Conservation (phyloP, 2,797 vertebrate species). For the Spatula versicolor region DNA sequence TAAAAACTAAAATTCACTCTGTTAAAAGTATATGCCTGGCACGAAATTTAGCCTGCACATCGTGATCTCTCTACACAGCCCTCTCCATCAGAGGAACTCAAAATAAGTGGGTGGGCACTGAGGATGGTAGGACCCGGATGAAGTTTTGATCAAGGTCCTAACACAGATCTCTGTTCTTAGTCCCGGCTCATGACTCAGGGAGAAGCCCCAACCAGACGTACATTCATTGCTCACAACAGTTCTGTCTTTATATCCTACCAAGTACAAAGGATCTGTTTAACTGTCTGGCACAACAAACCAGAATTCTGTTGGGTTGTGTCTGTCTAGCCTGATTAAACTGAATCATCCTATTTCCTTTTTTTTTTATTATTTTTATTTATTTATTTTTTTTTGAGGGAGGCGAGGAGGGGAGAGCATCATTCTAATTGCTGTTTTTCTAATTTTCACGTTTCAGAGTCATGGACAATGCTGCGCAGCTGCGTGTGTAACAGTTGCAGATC, state of each 20-base stretch:
- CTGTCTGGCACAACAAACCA: neutral
- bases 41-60: neutral
- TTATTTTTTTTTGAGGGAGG: neutral
- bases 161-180: neutral
- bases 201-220: neutral
- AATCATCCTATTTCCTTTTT: neutral
- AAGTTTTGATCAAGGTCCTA: neutral
- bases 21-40: neutral
- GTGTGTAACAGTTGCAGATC: slow-evolving; percentile 44
- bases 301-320: neutral
- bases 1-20: neutral
- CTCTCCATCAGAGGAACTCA: neutral
- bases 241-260: neutral
- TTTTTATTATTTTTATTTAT: neutral
- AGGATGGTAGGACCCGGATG: neutral
- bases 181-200: neutral
- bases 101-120: neutral
- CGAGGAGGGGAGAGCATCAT: neutral
- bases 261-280: neutral
- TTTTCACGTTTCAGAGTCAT: slow-evolving; percentile 30
- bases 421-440: slow-evolving; percentile 37
- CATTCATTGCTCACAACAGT: neutral
- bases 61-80: neutral
- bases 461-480: slow-evolving; percentile 38
- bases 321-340: neutral